Evolutionary conservation across 2,113 vertebrate genomes (phyloP).

Genomic region (Mus spicilegus): DNA sequence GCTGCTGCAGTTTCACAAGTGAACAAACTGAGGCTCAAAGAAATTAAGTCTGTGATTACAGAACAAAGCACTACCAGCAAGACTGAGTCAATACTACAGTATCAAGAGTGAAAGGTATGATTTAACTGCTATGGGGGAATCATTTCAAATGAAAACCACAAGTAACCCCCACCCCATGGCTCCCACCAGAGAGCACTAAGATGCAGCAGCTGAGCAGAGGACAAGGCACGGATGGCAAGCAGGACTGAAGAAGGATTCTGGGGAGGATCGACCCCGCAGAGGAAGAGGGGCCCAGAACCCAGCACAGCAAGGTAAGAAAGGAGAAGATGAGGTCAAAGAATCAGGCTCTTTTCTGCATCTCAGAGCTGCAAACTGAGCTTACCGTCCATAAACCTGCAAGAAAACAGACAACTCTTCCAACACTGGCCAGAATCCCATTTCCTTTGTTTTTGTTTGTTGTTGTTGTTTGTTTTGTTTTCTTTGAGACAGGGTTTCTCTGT

Average conservation of each 20-base stretch:
- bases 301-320: not conserved
- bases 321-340: not conserved
- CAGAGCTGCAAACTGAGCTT: not conserved
- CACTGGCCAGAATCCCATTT: not conserved
- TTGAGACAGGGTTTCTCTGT: not conserved
- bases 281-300: not conserved
- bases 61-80: not conserved
- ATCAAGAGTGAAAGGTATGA: not conserved
- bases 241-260: not conserved
- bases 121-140: not conserved
- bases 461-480: not conserved
- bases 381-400: not conserved
- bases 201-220: not conserved
- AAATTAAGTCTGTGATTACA: constrained; percentile 13
- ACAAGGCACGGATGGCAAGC: not conserved
- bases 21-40: constrained; percentile 11
- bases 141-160: not conserved
- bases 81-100: not conserved
- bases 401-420: not conserved
- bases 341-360: not conserved
- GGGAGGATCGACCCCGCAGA: no score
- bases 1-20: not conserved
- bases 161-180: not conserved
- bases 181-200: no score
- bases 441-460: no score